These are phyloP conservation scores for Alloplasta piceator DNA, from an alignment of 2,888 invertebrate species.

Conservation along the genomic window DNA sequence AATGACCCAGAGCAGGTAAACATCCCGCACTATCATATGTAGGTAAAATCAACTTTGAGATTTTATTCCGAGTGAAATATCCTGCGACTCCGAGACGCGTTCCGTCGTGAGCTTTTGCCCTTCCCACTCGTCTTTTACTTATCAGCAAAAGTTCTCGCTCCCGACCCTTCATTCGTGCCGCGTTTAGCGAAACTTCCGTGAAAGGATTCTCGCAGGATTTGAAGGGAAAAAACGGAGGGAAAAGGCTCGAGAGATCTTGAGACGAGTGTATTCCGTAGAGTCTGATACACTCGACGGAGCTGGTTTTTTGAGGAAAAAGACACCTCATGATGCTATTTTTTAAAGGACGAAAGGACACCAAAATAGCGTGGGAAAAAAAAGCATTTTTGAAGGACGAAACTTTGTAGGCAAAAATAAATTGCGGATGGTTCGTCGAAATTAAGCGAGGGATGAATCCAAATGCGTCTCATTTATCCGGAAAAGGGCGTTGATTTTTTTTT, in stretches of 20 bases:
- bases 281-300: slow-evolving; percentile 8
- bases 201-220: slow-evolving; percentile 33
- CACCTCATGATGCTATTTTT: too few species aligned
- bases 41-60: background rate
- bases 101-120: background rate
- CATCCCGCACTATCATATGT: background rate
- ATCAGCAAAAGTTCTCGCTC: slow-evolving; percentile 8
- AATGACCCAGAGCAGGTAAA: too few species aligned
- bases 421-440: too few species aligned
- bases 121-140: background rate
- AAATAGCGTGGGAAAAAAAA: too few species aligned
- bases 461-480: too few species aligned
- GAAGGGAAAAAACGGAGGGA: slow-evolving; percentile 6
- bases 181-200: slow-evolving; percentile 12
- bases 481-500: background rate
- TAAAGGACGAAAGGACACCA: too few species aligned
- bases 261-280: background rate
- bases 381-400: too few species aligned
- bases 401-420: too few species aligned
- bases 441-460: too few species aligned
- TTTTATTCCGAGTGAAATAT: slow-evolving; percentile 8
- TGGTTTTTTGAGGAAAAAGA: slow-evolving; percentile 8
- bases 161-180: background rate
- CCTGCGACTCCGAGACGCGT: slow-evolving; percentile 14
- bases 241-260: background rate